A percentile compares a stretch with the other conserved stretches of the same genome.
These are phyloP conservation scores for Paratrypauchen microcephalus DNA, from an alignment of 2,797 vertebrate genomes.

Conservation along the genomic window DNA sequence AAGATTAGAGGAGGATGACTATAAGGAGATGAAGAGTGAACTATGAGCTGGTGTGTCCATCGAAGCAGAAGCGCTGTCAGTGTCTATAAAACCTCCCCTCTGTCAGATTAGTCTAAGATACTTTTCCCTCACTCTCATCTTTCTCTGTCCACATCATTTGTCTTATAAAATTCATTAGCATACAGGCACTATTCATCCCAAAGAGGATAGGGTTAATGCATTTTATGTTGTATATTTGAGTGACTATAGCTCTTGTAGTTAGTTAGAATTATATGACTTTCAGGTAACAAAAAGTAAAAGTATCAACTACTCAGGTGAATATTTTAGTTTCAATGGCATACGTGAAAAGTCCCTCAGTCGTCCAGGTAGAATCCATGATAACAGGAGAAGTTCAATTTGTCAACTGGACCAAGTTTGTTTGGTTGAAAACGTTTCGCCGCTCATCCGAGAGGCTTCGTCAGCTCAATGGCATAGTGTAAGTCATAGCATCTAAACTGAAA, in stretches of 20 bases:
- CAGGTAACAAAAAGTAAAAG: background rate
- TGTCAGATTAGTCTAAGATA: slow-evolving; percentile 72
- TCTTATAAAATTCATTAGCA: slow-evolving; percentile 46
- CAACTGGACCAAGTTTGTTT: no score
- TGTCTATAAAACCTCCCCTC: slow-evolving; percentile 75
- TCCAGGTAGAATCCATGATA: no score
- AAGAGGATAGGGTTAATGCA: background rate
- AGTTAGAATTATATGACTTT: background rate
- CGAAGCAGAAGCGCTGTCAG: slow-evolving; percentile 75
- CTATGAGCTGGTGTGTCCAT: slow-evolving; percentile 67
- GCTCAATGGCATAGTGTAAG: no score
- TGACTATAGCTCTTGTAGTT: background rate
- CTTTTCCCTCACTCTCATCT: slow-evolving; percentile 29
- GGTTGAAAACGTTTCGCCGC: no score
- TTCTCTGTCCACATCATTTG: slow-evolving; percentile 44
- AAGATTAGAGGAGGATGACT: slow-evolving; percentile 57
- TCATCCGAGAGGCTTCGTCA: no score
- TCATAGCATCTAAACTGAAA: no score
- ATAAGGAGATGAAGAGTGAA: slow-evolving; percentile 59
- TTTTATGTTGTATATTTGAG: background rate
- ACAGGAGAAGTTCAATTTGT: no score
- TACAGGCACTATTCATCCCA: background rate
- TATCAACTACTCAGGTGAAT: background rate
- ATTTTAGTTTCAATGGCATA: background rate
- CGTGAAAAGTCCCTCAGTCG: no score